phyloP scores from a whole-genome alignment of 2,797 vertebrate species.

The Chanos chanos region DNA sequence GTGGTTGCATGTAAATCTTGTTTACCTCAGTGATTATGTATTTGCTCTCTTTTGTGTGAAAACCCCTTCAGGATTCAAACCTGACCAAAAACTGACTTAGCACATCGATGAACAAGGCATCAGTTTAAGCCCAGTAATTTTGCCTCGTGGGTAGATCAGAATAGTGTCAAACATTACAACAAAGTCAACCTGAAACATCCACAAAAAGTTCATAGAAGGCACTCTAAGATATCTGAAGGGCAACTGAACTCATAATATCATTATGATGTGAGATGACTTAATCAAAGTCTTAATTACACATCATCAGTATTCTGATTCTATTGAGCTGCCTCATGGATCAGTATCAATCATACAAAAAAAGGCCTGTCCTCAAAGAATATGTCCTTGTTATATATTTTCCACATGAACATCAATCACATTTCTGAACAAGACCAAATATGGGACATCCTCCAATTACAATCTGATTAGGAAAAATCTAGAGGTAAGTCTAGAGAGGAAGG shows the following conservation, averaged over 20 bases:
- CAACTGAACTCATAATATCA: conserved; percentile 28
- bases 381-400: conserved; percentile 23
- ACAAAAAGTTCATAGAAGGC: background rate
- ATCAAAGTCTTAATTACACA: conserved; percentile 40
- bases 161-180: background rate
- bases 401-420: conserved; percentile 39
- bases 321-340: conserved; percentile 27
- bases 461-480: no score
- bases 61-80: no score
- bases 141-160: no score
- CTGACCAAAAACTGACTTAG: no score
- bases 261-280: conserved; percentile 39
- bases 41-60: no score
- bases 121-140: no score
- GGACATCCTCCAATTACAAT: conserved; percentile 28
- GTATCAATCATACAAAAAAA: conserved; percentile 41
- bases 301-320: conserved; percentile 33
- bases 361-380: conserved; percentile 24
- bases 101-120: no score
- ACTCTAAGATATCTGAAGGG: conserved; percentile 24
- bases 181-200: background rate
- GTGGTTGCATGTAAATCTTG: no score
- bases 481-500: no score
- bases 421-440: conserved; percentile 12
- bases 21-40: no score